A percentile compares a stretch with the other conserved stretches of the same genome.
phyloP scores from a whole-genome alignment of 2,113 vertebrate species.

The Tachysurus fulvidraco region DNA sequence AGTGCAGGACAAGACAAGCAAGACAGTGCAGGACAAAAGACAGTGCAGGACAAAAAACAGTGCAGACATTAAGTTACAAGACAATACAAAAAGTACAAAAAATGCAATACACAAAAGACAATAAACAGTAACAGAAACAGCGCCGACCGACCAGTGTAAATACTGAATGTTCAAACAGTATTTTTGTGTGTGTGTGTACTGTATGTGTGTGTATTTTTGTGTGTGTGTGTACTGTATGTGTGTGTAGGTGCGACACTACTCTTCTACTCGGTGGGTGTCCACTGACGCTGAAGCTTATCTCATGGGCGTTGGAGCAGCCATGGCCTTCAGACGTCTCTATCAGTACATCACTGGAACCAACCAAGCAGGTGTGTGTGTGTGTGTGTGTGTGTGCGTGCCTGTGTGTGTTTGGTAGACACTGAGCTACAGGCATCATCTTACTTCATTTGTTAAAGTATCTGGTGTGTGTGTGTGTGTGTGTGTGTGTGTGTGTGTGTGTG shows the following conservation, averaged over 20 bases:
- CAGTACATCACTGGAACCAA: constrained; percentile 77
- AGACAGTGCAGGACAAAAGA: too few species aligned
- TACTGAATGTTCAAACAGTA: too few species aligned
- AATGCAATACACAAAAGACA: too few species aligned
- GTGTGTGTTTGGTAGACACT: neutral
- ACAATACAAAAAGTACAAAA: too few species aligned
- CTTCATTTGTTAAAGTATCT: neutral
- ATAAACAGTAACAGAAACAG: too few species aligned
- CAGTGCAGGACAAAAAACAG: too few species aligned
- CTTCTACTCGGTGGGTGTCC: constrained; percentile 74
- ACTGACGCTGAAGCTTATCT: constrained; percentile 75
- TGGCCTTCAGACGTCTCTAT: constrained; percentile 78
- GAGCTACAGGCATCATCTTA: neutral
- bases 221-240: constrained; percentile 35
- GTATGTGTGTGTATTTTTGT: too few species aligned
- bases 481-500: neutral
- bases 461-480: constrained; percentile 12
- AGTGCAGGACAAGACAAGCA: too few species aligned
- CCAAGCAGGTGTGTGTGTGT: constrained; percentile 58
- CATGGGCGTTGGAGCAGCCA: constrained; percentile 75
- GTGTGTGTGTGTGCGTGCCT: constrained; percentile 55
- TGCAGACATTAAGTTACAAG: too few species aligned
- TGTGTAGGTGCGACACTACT: constrained; percentile 74
- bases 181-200: too few species aligned
- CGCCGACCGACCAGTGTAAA: too few species aligned